phyloP scores from a whole-genome alignment of 2,888 invertebrate species.

The Ectropis crepuscularia region DNA sequence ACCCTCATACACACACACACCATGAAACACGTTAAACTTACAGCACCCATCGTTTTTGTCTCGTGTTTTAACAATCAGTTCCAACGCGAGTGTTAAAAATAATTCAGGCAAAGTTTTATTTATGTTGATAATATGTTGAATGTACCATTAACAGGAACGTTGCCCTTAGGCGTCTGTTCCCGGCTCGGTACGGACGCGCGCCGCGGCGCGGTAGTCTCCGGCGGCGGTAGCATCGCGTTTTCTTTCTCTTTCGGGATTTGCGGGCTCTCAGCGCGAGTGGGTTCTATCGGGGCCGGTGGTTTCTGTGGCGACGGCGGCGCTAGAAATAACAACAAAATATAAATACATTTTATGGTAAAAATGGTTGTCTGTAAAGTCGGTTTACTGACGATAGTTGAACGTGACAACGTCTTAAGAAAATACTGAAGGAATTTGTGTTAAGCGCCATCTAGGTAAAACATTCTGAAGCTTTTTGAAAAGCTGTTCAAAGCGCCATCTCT shows the following conservation, averaged over 20 bases:
- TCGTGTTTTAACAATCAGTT: background rate
- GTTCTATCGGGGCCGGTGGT: conserved; percentile 32
- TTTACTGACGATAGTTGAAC: no score
- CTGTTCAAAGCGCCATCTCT: no score
- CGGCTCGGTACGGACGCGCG: conserved; percentile 50
- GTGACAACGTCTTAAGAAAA: no score
- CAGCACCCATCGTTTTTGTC: conserved; percentile 5
- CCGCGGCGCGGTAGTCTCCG: conserved; percentile 41
- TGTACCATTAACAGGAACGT: conserved; percentile 35
- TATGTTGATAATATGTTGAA: background rate
- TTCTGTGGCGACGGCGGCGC: conserved; percentile 56
- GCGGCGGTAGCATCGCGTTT: conserved; percentile 67
- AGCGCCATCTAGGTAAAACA: no score
- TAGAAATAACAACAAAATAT: conserved; percentile 29
- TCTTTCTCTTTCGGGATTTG: conserved; percentile 57
- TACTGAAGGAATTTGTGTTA: no score
- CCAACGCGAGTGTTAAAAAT: no score
- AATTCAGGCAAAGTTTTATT: no score
- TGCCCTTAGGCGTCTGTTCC: conserved; percentile 63
- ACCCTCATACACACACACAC: background rate
- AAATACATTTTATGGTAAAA: no score
- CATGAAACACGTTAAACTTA: background rate
- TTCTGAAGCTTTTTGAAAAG: no score
- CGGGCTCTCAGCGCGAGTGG: conserved; percentile 1
- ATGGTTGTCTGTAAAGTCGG: no score